Evolutionary conservation across 2,113 vertebrate genomes (phyloP).

Genomic region (Puntigrus tetrazona): DNA sequence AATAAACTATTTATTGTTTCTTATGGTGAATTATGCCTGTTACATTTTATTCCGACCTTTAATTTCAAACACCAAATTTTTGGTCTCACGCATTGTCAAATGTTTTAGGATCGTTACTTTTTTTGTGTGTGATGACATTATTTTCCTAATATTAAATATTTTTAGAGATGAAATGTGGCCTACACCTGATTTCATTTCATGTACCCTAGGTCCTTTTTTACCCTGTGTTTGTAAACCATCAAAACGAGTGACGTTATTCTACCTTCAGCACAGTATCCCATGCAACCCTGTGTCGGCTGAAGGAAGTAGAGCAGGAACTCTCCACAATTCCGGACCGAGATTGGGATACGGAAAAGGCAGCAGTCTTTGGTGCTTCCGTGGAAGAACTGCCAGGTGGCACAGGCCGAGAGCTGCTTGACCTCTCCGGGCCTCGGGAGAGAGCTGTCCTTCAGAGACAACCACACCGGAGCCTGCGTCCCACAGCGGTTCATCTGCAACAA

Average conservation of each 20-base stretch:
- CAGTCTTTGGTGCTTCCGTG: constrained; percentile 71
- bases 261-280: constrained; percentile 81
- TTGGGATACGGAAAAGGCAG: constrained; percentile 75
- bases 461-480: constrained; percentile 83
- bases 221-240: neutral
- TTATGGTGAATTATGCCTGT: neutral
- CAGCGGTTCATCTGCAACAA: constrained; percentile 82
- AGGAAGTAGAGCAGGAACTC: constrained; percentile 77
- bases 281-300: constrained; percentile 77
- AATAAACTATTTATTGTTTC: neutral
- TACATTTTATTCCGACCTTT: neutral
- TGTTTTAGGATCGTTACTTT: neutral
- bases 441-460: constrained; percentile 75
- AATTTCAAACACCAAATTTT: neutral
- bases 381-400: constrained; percentile 77
- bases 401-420: constrained; percentile 69
- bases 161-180: neutral
- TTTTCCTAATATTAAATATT: neutral
- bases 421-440: constrained; percentile 66
- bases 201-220: neutral
- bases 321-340: constrained; percentile 73
- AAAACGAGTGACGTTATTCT: neutral
- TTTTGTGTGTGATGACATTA: neutral
- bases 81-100: neutral
- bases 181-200: too few species aligned